These are phyloP conservation scores for Hymenopus coronatus DNA, from an alignment of 2,888 invertebrate genomes.

Conservation along the genomic window DNA sequence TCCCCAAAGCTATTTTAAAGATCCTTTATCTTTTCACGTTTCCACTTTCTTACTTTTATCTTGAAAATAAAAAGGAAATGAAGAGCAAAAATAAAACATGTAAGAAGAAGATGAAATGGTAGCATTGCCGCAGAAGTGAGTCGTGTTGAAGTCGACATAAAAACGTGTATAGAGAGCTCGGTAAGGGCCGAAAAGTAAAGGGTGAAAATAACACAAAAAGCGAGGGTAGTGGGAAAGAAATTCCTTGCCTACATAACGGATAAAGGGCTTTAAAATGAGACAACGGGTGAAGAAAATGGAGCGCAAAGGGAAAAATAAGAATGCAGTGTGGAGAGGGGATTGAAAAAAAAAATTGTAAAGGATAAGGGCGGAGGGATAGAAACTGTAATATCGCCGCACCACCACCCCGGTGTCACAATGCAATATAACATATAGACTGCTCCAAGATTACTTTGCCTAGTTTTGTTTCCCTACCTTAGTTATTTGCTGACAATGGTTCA, in stretches of 20 bases:
- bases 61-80: conserved; percentile 7
- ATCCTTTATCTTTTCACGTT: neutral
- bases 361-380: neutral
- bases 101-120: neutral
- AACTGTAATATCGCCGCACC: neutral
- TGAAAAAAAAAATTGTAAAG: neutral
- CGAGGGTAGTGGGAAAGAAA: neutral
- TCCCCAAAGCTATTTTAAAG: conserved; percentile 9
- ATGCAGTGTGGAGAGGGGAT: conserved; percentile 1
- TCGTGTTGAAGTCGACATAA: conserved; percentile 1
- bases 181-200: neutral
- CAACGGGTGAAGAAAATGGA: conserved; percentile 13
- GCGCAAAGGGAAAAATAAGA: neutral
- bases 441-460: neutral
- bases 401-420: neutral
- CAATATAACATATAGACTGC: neutral
- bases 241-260: conserved; percentile 10
- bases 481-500: neutral
- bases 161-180: neutral
- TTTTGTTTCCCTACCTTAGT: neutral
- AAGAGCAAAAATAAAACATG: neutral
- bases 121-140: neutral
- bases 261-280: conserved; percentile 20
- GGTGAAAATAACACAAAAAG: neutral
- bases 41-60: conserved; percentile 6